Base-by-base conservation (phyloP, 2,113 vertebrate genomes). In the Verasper variegatus region DNA sequence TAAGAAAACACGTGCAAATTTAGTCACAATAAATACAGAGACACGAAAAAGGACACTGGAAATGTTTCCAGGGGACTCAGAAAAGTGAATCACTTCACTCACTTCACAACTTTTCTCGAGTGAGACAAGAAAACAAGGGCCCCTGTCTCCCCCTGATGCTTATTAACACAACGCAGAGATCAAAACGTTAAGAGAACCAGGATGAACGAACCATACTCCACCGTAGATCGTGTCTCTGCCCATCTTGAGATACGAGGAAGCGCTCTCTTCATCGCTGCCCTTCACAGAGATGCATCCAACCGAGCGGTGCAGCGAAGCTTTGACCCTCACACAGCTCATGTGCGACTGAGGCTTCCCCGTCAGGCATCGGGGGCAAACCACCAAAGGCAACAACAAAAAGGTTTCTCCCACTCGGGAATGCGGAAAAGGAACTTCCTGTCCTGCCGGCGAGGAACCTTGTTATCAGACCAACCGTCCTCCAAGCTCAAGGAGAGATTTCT, bases 381-480 rank as follows among this genome's bases (percentile, higher is more conserved):
- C 71, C 68, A 67, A 52, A 71, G 14, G 12, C 59, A 15, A 27
- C 11, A 61, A 68, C 11, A 21, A 49, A 27, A 71, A 49, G 17
- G 24, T 47, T 75, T 71, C 47, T 73, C 47, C 79, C 72, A 54
- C 63, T 59, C 49, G 74, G 94, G 94, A 95, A 94, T 93, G 92
- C 92, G 91, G 94, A 94, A 95, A 95, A 92, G 82, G 35, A 72
- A 87, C 88, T 93, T 94, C 94, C 93, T 92, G 91, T 76, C 71
- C 70, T 57, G 68, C 85, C 71, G 67, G 65, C 80, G 86, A 78
- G 84, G 78, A 81, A 73, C 49, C 52, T 72, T 20, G 58, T 90
- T 88, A 84, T 86, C 87, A 78, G 76, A 68, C 68, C 66, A 40
- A 31, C 58, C 26, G 62, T 71, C 77, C 69, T 84, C 23, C 20